Percentiles rank a stretch among this genome's conserved stretches.
phyloP scores from a whole-genome alignment of 2,888 invertebrate species.

The Volucella bombylans region DNA sequence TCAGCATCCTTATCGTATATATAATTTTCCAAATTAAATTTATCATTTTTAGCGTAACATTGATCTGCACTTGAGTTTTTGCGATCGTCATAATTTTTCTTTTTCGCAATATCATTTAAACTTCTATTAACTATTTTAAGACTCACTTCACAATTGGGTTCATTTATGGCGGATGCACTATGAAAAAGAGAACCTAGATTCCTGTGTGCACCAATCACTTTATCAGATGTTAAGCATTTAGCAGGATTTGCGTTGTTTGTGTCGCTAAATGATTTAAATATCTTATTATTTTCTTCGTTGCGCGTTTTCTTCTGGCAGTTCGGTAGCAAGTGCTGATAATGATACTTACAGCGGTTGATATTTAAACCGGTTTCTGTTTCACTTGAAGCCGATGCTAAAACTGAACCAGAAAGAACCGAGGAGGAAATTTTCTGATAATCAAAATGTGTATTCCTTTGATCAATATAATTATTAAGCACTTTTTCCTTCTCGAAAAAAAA shows the following conservation, averaged over 20 bases:
- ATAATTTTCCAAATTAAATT: slow-evolving; percentile 35
- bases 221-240: slow-evolving; percentile 38
- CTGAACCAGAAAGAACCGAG: slow-evolving; percentile 16
- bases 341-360: slow-evolving; percentile 15
- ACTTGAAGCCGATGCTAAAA: slow-evolving; percentile 16
- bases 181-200: slow-evolving; percentile 36
- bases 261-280: slow-evolving; percentile 75
- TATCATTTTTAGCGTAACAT: slow-evolving; percentile 19
- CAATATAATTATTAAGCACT: neutral
- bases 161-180: slow-evolving; percentile 48
- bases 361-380: slow-evolving; percentile 20
- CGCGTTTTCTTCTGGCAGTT: neutral
- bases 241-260: slow-evolving; percentile 61
- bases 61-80: slow-evolving; percentile 1
- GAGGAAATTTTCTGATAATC: neutral
- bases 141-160: slow-evolving; percentile 57
- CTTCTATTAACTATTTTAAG: slow-evolving; percentile 52
- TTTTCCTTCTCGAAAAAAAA: neutral
- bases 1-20: slow-evolving; percentile 34
- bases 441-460: slow-evolving; percentile 4
- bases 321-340: neutral
- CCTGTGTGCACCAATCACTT: slow-evolving; percentile 31
- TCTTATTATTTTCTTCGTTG: slow-evolving; percentile 32
- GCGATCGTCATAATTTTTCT: slow-evolving; percentile 30
- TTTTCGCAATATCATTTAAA: slow-evolving; percentile 60